Base-by-base conservation (phyloP, 2,888 invertebrate genomes). In the Nemoura dubitans region DNA sequence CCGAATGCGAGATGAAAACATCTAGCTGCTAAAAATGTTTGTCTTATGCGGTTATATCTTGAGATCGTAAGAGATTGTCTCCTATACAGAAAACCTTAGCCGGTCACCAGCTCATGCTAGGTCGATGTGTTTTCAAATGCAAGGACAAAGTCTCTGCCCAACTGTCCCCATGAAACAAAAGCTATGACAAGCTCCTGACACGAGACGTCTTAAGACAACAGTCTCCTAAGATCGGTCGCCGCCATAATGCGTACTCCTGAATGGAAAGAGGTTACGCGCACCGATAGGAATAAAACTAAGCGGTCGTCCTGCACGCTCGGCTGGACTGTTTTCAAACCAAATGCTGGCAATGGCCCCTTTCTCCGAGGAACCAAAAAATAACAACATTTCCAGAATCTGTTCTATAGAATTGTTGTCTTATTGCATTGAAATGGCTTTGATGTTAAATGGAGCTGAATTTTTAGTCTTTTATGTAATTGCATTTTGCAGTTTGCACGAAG, bases 91-190 rank as follows among this genome's bases (percentile, higher is more conserved):
- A 59, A 59, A 59, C 36, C n/a, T n/a, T n/a, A n/a, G 59, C 16
- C 16, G 6, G 59, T 59, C 59, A 14, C 14, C 59, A 59, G 16
- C 6, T 59, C 2, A 59, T 59, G 10, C 16, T 21, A 3, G 59
- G 59, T 1, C 59, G 36, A 21, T 59, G 59, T 59, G 78, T 78
- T 0, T 26, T 78, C 78, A 78, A 78, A 3, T 3, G 76, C 3
- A 21, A 3, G 76, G 21, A 76, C 28, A 26, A 29, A 2, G 30
- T 81, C 81, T 29, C 30, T 10, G 5, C 16, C 81, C 81, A 81
- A 29, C 81, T 81, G 81, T 30, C 29, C 30, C 2, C 81, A 30
- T 30, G 29, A 81, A 81, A 81, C 30, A 81, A 81, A 81, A 30
- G 81, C 3, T 5, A 16, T 2, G 27, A 78, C 78, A 26, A 78